These are phyloP conservation scores for Dicyrtomina minuta DNA, from an alignment of 2,888 invertebrate species.

Conservation along the genomic window DNA sequence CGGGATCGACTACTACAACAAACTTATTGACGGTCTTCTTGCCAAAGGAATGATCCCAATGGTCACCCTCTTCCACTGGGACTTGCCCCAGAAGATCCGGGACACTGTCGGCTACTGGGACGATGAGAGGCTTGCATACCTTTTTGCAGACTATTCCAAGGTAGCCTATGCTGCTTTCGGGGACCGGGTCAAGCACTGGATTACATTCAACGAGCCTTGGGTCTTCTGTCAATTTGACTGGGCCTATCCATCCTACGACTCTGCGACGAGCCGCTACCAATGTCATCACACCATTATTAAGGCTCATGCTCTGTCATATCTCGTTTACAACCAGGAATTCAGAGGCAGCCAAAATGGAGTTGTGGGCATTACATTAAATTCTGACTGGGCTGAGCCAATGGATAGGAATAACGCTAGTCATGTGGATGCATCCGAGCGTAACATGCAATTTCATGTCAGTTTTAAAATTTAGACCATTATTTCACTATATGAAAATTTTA, in stretches of 20 bases:
- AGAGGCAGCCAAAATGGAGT: slow-evolving; percentile 52
- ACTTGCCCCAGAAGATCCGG: slow-evolving; percentile 31
- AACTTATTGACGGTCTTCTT: slow-evolving; percentile 27
- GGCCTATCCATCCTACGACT: slow-evolving; percentile 53
- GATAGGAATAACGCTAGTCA: slow-evolving; percentile 39
- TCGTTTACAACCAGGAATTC: slow-evolving; percentile 64
- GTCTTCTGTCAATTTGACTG: background rate
- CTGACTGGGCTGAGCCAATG: slow-evolving; percentile 48
- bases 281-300: slow-evolving; percentile 66
- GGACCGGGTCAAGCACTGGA: slow-evolving; percentile 34
- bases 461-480: too few species aligned
- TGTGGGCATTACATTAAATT: slow-evolving; percentile 52
- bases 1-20: slow-evolving; percentile 38
- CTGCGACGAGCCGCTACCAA: slow-evolving; percentile 60
- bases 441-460: slow-evolving; percentile 47
- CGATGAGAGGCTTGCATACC: slow-evolving; percentile 10
- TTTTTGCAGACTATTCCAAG: slow-evolving; percentile 32
- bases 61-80: slow-evolving; percentile 43
- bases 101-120: slow-evolving; percentile 29
- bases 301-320: slow-evolving; percentile 68
- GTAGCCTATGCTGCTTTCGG: slow-evolving; percentile 28
- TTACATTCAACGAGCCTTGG: slow-evolving; percentile 34
- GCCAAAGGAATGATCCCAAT: slow-evolving; percentile 21
- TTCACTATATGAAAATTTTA: too few species aligned
- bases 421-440: slow-evolving; percentile 48